These are phyloP conservation scores for Chionodraco myersi DNA, from an alignment of 2,113 vertebrate genomes.

Conservation along the genomic window DNA sequence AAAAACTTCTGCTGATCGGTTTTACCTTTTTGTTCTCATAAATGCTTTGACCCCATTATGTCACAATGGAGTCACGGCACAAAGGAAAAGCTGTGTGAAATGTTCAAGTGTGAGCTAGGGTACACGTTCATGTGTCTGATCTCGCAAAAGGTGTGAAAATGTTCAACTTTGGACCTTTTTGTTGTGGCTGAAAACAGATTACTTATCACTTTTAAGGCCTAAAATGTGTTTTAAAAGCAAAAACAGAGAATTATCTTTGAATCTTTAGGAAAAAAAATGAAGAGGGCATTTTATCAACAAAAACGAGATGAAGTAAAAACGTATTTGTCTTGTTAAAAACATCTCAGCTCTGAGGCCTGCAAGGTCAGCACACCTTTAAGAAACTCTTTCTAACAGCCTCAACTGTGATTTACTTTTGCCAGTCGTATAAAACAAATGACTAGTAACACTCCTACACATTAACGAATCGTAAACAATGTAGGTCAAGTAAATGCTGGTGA, in stretches of 20 bases:
- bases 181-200: not conserved
- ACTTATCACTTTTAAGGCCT: not conserved
- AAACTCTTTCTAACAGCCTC: not conserved
- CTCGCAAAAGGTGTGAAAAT: conserved; percentile 31
- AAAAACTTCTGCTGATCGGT: not conserved
- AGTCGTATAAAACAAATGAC: conserved; percentile 7
- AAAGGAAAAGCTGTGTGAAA: not conserved
- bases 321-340: too few relatives aligned
- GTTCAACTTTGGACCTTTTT: not conserved
- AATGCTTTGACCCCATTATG: not conserved
- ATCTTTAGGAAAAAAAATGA: not conserved
- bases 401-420: not conserved
- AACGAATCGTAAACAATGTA: conserved; percentile 53
- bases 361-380: not conserved
- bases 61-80: not conserved
- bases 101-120: not conserved
- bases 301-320: not conserved
- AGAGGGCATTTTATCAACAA: not conserved
- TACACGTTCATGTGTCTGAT: not conserved
- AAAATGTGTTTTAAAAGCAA: not conserved
- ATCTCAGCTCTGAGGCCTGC: too few relatives aligned
- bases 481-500: conserved; percentile 73
- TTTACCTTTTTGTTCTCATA: not conserved
- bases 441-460: not conserved
- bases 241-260: not conserved